Base-by-base conservation (phyloP, 2,888 invertebrate species). In the Agrypnus murinus region DNA sequence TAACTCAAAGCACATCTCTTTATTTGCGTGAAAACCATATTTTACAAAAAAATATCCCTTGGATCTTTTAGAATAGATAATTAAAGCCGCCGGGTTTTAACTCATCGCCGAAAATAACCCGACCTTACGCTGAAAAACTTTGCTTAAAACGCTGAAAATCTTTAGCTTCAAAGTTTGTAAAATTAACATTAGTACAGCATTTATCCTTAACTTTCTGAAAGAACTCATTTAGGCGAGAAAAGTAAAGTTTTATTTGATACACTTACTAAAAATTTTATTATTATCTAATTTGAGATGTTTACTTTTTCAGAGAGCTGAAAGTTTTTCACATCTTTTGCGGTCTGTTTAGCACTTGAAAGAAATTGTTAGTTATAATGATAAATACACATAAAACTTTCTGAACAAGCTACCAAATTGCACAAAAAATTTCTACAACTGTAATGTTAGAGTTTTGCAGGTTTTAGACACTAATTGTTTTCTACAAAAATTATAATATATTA, bases 241-340 rank as follows among this genome's bases (percentile, higher is more conserved):
- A 32, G 46, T 15, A 43, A 4, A 8, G 43, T 46, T 46, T 46
- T 10, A 46, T 46, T 46, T 50, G 50, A 50, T 5, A 25, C n/a
- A 31, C 31, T 50, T 25, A 31, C 31, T 50, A 50, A 45, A 46
- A 46, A 12, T 32, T 50, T 31, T n/a, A 14, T 32, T 25, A 50
- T 12, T n/a, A 25, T 25, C 31, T 12, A 32, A 25, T 14, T 50
- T 32, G 3, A 10, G 10, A 46, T 48, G 31, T 25, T 43, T 43
- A 43, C 32, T 31, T 50, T 25, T 25, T 4, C 5, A 5, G 50
- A 25, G n/a, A 9, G 17, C 10, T 32, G 25, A 14, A 50, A 50
- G 50, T 50, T 50, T 50, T 50, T 50, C 10, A 31, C 50, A 50
- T 50, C 31, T 43, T 50, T 50, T 50, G 50, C 25, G 50, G 50